Evolutionary conservation across 2,113 vertebrate species (phyloP).

Genomic region (Vireo altiloquus): DNA sequence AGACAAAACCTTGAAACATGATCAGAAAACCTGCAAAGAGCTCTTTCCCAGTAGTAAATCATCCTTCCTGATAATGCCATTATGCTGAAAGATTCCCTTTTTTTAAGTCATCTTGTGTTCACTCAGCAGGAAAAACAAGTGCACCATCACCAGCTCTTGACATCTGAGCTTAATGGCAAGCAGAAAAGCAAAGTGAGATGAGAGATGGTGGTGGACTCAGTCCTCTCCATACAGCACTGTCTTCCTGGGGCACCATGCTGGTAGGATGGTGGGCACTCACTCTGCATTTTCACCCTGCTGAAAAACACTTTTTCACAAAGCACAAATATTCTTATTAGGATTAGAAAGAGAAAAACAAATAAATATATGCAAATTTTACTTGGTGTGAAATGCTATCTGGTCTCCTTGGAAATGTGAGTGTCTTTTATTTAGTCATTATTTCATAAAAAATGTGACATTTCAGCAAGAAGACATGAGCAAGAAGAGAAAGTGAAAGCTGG

Average conservation of each 20-base stretch:
- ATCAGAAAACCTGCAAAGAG: background rate
- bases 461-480: background rate
- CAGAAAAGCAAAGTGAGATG: background rate
- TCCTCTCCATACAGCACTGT: accelerated
- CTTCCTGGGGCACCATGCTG: background rate
- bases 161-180: background rate
- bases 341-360: background rate
- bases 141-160: background rate
- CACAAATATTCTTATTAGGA: background rate
- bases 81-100: background rate
- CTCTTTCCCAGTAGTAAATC: background rate
- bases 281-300: background rate
- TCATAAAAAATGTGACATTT: background rate
- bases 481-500: background rate
- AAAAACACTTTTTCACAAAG: background rate
- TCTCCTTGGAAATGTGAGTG: background rate
- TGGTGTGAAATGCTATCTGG: background rate
- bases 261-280: background rate
- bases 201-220: background rate
- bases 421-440: background rate
- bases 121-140: background rate
- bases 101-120: background rate
- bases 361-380: background rate
- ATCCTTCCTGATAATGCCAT: background rate
- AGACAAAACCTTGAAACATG: background rate